Evolutionary conservation across 2,113 vertebrate species (phyloP).

Genomic region (Vanacampus margaritifer): DNA sequence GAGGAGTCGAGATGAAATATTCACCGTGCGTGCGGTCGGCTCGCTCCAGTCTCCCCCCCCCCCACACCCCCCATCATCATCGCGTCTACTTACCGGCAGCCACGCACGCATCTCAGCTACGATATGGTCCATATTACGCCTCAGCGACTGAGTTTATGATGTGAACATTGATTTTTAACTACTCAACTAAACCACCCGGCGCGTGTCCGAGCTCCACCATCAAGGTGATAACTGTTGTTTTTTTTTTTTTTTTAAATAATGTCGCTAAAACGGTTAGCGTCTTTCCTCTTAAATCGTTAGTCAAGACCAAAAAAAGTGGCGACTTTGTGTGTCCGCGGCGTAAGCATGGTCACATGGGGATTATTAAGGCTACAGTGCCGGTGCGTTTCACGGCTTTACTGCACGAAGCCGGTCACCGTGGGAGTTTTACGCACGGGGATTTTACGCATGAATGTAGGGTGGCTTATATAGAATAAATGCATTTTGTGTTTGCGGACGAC

Average conservation of each 20-base stretch:
- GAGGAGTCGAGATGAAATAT: conserved; percentile 63
- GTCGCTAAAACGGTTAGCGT: neutral
- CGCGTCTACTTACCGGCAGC: neutral
- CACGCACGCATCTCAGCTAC: neutral
- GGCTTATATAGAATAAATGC: neutral
- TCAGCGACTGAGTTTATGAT: neutral
- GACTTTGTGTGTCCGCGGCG: neutral
- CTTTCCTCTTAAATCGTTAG: neutral
- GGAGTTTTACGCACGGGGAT: conserved; percentile 47
- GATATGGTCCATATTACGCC: neutral
- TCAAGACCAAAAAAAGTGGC: neutral
- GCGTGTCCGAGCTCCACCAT: neutral
- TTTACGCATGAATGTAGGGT: conserved; percentile 43
- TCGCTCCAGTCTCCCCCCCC: conserved; percentile 15
- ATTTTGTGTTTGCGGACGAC: neutral
- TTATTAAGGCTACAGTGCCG: conserved; percentile 3
- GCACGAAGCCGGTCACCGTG: conserved; percentile 15
- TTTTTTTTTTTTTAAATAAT: neutral
- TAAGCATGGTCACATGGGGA: conserved; percentile 44
- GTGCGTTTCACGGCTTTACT: conserved; percentile 39
- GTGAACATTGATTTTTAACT: neutral
- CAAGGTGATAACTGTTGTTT: neutral
- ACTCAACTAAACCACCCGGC: neutral
- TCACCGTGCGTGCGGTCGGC: conserved; percentile 63
- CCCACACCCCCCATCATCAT: conserved; percentile 17